These are phyloP conservation scores for Minunthozetes semirufus DNA, from an alignment of 2,888 invertebrate species.

Conservation along the genomic window DNA sequence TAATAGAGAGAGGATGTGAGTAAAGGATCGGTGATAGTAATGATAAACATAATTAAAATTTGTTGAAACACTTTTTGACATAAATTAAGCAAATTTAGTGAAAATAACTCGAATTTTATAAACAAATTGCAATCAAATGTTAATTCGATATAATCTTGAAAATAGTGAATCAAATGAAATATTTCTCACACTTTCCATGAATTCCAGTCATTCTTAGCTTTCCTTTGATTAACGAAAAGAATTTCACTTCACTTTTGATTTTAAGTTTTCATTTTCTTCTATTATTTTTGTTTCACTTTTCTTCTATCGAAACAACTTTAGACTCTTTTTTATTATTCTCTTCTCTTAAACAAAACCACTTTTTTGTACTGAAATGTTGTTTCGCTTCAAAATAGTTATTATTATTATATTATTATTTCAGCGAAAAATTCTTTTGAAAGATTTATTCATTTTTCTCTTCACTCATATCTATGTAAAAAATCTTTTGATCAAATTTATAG, in stretches of 20 bases:
- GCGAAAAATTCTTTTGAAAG: background rate
- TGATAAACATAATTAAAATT: no score
- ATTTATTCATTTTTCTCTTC: constrained; percentile 13
- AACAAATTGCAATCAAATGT: no score
- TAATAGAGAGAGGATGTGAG: no score
- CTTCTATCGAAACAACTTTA: background rate
- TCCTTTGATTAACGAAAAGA: background rate
- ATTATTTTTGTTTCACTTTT: background rate
- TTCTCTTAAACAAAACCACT: no score
- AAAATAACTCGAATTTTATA: no score
- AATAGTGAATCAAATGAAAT: no score
- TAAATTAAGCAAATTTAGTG: no score
- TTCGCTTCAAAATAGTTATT: background rate
- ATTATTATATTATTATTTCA: background rate
- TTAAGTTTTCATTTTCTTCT: background rate
- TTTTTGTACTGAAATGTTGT: background rate
- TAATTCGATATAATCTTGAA: no score
- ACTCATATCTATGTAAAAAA: constrained; percentile 9
- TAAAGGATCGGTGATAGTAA: no score
- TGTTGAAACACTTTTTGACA: no score
- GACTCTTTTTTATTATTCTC: no score
- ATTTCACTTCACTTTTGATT: constrained; percentile 3
- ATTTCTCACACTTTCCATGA: background rate
- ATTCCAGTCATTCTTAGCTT: background rate
- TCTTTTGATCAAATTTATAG: constrained; percentile 25